These are phyloP conservation scores for Ophthalmolycus amberensis DNA, from an alignment of 2,113 vertebrate genomes.

Conservation along the genomic window DNA sequence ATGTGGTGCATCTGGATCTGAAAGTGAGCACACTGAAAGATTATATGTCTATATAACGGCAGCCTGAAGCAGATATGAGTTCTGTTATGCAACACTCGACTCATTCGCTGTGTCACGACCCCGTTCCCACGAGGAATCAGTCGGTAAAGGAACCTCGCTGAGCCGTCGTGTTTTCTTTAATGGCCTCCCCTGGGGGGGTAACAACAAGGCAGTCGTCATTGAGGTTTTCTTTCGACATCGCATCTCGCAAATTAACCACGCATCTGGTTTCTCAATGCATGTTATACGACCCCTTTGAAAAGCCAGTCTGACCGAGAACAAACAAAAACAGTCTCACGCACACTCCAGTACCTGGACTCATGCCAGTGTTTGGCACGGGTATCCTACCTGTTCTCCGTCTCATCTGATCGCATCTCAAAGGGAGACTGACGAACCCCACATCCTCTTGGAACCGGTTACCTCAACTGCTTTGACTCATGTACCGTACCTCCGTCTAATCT, in stretches of 20 bases:
- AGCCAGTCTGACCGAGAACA: background rate
- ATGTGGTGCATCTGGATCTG: conserved; percentile 94
- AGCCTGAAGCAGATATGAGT: conserved; percentile 24
- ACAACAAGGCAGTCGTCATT: conserved; percentile 10
- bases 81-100: conserved; percentile 55
- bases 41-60: background rate
- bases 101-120: conserved; percentile 29
- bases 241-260: conserved; percentile 13
- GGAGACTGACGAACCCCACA: conserved; percentile 23
- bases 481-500: conserved; percentile 39
- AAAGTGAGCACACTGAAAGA: conserved; percentile 84
- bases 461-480: conserved; percentile 13
- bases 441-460: conserved; percentile 35
- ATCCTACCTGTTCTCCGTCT: conserved; percentile 19
- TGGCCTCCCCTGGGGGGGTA: conserved; percentile 26
- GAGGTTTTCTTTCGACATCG: background rate
- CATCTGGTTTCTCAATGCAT: conserved; percentile 28
- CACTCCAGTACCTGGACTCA: background rate
- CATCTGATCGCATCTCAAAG: conserved; percentile 50
- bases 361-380: conserved; percentile 19
- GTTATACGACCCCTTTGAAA: conserved; percentile 13
- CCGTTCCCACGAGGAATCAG: conserved; percentile 39
- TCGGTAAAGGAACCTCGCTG: background rate
- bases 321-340: background rate
- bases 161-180: conserved; percentile 41